Conservation (phyloP, 2,888 invertebrate species). For the Pristionchus maxplancki region DNA sequence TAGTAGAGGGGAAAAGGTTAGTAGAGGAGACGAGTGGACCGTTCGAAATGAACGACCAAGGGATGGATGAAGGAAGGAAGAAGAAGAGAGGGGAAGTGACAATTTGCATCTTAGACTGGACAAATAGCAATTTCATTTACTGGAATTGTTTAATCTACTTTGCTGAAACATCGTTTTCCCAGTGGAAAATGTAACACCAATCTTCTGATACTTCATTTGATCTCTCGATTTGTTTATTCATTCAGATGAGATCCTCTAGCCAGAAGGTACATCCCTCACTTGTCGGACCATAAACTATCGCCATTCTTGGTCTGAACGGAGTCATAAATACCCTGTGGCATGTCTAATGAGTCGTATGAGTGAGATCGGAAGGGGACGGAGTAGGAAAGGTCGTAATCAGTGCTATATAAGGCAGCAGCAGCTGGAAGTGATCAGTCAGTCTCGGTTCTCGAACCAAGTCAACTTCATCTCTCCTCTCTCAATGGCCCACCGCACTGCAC, state of each 20-base stretch:
- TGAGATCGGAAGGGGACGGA: no score
- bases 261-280: no score
- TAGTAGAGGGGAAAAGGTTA: slow-evolving; percentile 1
- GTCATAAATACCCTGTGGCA: no score
- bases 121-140: background rate
- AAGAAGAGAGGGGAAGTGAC: background rate
- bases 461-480: background rate
- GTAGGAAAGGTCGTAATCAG: no score
- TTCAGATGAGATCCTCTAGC: no score
- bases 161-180: background rate
- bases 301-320: no score
- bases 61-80: background rate
- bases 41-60: background rate
- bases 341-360: no score
- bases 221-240: no score
- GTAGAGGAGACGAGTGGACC: slow-evolving; percentile 7
- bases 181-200: no score
- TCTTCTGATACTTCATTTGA: no score
- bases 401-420: background rate
- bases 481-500: background rate
- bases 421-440: background rate
- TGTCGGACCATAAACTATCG: no score
- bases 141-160: no score
- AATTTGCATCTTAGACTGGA: background rate
- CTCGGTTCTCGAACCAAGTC: background rate